These are phyloP conservation scores for Campodea augens DNA, from an alignment of 1,140 invertebrate genomes.

Conservation along the genomic window DNA sequence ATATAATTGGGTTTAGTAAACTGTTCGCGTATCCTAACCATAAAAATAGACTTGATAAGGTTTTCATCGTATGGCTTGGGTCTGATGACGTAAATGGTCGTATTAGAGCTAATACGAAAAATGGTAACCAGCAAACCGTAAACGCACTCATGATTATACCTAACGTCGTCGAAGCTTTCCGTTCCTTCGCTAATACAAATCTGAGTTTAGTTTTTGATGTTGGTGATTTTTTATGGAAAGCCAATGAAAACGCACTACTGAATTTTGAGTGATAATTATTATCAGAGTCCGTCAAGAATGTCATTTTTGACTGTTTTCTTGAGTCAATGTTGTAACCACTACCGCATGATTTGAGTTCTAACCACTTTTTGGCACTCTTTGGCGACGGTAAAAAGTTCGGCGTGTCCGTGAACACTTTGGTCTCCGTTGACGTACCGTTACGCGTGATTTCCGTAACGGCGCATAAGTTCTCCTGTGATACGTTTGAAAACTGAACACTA, in stretches of 20 bases:
- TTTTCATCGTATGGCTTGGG: conserved; percentile 37
- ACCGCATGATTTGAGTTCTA: too few species aligned
- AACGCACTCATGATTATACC: conserved; percentile 97
- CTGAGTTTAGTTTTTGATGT: conserved; percentile 31
- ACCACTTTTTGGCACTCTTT: background rate
- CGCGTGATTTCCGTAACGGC: background rate
- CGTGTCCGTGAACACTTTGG: background rate
- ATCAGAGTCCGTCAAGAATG: too few species aligned
- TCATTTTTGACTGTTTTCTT: background rate
- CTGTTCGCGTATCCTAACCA: conserved; percentile 91
- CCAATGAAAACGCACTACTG: background rate
- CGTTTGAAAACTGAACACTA: too few species aligned
- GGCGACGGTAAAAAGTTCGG: too few species aligned
- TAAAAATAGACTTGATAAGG: conserved; percentile 40
- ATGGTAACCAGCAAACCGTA: conserved; percentile 90
- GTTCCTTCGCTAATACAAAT: conserved; percentile 66
- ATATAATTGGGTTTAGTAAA: conserved; percentile 80
- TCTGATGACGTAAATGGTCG: conserved; percentile 48
- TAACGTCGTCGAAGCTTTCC: conserved; percentile 86
- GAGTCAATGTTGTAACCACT: background rate
- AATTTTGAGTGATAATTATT: too few species aligned
- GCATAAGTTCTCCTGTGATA: background rate
- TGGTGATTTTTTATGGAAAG: conserved; percentile 7
- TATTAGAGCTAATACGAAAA: conserved; percentile 79
- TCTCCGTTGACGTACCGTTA: background rate